Conservation (phyloP, 2,113 vertebrate genomes). For the Hippocampus guttulatus region DNA sequence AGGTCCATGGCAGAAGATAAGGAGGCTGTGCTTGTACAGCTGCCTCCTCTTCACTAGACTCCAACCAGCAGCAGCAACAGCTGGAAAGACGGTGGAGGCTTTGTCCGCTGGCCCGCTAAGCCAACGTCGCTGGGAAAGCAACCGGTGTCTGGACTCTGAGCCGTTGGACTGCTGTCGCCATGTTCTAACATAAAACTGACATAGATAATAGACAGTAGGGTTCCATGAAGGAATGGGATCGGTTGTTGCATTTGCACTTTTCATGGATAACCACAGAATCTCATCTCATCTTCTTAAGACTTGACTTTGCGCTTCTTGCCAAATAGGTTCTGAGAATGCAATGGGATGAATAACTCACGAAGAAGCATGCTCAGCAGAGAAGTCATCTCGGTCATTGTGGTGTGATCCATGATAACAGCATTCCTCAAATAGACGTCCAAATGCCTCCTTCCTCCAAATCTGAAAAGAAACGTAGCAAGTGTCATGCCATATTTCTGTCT, state of each 20-base stretch:
- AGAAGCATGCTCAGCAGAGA: not conserved
- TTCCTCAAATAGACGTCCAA: not conserved
- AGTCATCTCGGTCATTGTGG: not conserved
- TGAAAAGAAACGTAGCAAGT: not conserved
- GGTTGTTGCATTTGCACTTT: constrained; percentile 12
- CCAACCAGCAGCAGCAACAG: constrained; percentile 63
- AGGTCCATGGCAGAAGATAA: constrained; percentile 34
- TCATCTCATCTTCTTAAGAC: not conserved
- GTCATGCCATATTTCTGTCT: too few species aligned
- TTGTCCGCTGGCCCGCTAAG: constrained; percentile 49
- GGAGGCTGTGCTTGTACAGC: constrained; percentile 55
- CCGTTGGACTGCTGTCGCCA: constrained; percentile 34
- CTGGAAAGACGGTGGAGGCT: constrained; percentile 60
- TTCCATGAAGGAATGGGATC: constrained; percentile 20
- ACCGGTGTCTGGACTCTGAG: constrained; percentile 49
- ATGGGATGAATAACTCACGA: not conserved
- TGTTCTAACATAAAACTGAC: constrained; percentile 5
- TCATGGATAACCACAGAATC: constrained; percentile 5
- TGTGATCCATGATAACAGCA: not conserved
- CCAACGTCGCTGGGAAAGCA: constrained; percentile 56
- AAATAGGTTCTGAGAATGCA: not conserved
- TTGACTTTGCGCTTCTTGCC: not conserved
- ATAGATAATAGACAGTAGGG: constrained; percentile 13
- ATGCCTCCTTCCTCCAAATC: too few species aligned
- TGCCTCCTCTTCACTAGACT: constrained; percentile 54